phyloP scores from a whole-genome alignment of 2,888 invertebrate genomes.

The Hipparchia sbordonii region DNA sequence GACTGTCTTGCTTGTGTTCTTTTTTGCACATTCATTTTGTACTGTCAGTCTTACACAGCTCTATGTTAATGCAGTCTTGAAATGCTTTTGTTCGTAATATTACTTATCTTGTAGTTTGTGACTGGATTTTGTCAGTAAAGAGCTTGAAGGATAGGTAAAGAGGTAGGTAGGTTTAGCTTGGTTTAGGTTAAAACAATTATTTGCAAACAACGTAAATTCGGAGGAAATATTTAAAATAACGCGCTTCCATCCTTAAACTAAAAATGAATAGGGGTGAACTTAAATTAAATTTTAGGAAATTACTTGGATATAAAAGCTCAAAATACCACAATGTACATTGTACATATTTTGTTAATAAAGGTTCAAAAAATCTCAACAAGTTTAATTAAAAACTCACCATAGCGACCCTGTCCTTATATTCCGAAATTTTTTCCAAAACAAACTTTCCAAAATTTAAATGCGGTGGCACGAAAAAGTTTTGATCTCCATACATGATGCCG shows the following conservation, averaged over 20 bases:
- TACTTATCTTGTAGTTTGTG: background rate
- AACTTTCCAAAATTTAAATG: slow-evolving; percentile 61
- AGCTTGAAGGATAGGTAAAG: too few relatives aligned
- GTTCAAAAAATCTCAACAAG: slow-evolving; percentile 3
- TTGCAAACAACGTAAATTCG: too few relatives aligned
- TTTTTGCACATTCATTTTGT: slow-evolving; percentile 34
- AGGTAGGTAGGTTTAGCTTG: too few relatives aligned
- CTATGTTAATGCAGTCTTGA: slow-evolving; percentile 35
- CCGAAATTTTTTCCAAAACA: slow-evolving; percentile 51
- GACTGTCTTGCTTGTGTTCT: slow-evolving; percentile 22
- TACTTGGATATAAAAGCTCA: too few relatives aligned
- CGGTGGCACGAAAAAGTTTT: slow-evolving; percentile 50
- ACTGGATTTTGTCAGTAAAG: too few relatives aligned
- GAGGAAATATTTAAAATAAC: too few relatives aligned
- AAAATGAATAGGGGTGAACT: too few relatives aligned
- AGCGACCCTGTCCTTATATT: slow-evolving; percentile 50
- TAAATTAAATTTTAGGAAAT: too few relatives aligned
- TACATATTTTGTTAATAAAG: background rate
- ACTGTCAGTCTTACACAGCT: slow-evolving; percentile 33
- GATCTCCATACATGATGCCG: slow-evolving; percentile 51
- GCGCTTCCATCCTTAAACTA: too few relatives aligned
- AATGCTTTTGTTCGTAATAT: slow-evolving; percentile 1
- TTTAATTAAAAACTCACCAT: slow-evolving; percentile 53
- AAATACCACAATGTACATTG: too few relatives aligned
- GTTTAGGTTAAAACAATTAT: too few relatives aligned